These are phyloP conservation scores for Pipistrellus kuhlii DNA, from an alignment of 2,797 vertebrate genomes.

Conservation along the genomic window DNA sequence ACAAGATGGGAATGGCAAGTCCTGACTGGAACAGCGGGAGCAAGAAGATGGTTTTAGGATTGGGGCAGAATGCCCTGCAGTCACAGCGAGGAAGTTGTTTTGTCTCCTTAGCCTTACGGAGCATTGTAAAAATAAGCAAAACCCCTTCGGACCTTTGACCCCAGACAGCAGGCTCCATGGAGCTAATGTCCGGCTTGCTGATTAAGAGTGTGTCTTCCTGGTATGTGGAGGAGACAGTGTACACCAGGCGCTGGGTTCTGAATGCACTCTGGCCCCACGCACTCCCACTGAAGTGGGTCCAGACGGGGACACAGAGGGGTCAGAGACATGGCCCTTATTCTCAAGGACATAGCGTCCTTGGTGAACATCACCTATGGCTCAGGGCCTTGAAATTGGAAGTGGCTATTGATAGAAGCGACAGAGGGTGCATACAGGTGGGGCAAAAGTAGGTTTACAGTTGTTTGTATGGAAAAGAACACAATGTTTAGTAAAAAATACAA, in stretches of 20 bases:
- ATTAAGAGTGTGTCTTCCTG: not conserved
- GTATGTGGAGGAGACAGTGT: not conserved
- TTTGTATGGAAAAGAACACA: not conserved
- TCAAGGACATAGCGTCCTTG: not conserved
- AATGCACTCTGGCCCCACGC: not conserved
- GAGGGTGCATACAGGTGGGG: not conserved
- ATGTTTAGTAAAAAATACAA: not conserved
- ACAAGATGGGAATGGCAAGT: not conserved
- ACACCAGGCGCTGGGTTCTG: not conserved
- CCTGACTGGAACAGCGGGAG: not conserved
- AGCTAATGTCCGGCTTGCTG: not conserved
- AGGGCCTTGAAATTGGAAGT: not conserved
- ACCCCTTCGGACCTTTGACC: constrained; percentile 14
- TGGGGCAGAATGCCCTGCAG: not conserved
- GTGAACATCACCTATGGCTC: not conserved
- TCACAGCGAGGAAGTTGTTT: constrained; percentile 36
- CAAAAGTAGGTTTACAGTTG: not conserved
- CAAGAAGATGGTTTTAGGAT: not conserved
- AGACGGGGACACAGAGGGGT: not conserved
- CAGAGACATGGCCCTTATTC: not conserved
- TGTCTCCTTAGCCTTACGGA: constrained; percentile 48
- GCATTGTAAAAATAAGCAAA: constrained; percentile 30
- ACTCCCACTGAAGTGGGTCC: not conserved
- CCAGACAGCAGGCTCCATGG: not conserved
- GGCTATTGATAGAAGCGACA: not conserved